Evolutionary conservation across 2,888 invertebrate species (phyloP), one percentile per base, ranked within the genome.

Genomic region (Schrankia costaestrigalis): DNA sequence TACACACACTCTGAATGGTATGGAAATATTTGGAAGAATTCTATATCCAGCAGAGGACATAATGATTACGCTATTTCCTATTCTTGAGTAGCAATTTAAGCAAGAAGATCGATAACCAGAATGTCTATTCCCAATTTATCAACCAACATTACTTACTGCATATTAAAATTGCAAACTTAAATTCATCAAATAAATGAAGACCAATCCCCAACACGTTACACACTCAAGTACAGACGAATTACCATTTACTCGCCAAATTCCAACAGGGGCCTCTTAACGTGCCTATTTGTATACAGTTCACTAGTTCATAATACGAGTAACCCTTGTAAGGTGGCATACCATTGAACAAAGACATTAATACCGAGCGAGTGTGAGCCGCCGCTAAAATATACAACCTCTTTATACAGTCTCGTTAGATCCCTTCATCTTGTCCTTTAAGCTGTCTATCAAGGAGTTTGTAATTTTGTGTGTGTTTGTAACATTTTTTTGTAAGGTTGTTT

Each of bases 261-360:
- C 15, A 25, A 32, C 12, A 27, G 10, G 8, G 8, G 7, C 15
- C 12, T 3, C 17, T 19, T 26, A 22, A 13, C 12, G 18, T 2
- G 13, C 15, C 11, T 28, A 29, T 25, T 22, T 24, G 22, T 31
- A 14, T 17, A 31, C 38, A 31, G 13, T 22, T 31, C 38, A 28
- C 21, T 22, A 34, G 28, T 28, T 31, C 23, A 35, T 40, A 40
- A 50, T 35, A 26, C 24, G 9, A 27, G 27, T 6, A 11, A 31
- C 35, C 55, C 40, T 43, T 26, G 10, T 11, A 14, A 34, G 24
- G 12, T 23, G 12, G 28, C 26, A 17, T 21, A 23, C 14, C 26
- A 35, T 22, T 25, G 34, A 41, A 55, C 55, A 53, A 50, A 47
- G 41, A 37, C 44, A 31, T 37, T 36, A 40, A 36, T 43, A 51